Percentiles rank a stretch among this genome's conserved stretches.
Conservation (phyloP, 2,888 invertebrate genomes). For the Ecliptopera silaceata region DNA sequence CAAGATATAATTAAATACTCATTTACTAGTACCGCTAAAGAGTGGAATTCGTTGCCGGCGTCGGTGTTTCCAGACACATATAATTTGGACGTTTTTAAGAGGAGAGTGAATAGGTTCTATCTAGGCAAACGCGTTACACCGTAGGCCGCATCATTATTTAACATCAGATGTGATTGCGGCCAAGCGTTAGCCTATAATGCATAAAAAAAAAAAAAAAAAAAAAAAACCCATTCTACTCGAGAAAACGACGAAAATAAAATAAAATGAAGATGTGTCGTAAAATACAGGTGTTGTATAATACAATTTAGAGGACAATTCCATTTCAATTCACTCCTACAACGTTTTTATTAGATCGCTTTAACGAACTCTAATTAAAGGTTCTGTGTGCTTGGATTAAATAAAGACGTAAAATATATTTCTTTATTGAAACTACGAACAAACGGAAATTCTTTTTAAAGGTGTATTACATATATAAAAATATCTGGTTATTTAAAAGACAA, state of each 20-base stretch:
- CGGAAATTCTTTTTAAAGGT: neutral
- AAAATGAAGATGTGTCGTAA: conserved; percentile 9
- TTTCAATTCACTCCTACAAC: conserved; percentile 14
- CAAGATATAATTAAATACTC: too few species aligned
- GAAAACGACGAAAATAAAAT: conserved; percentile 2
- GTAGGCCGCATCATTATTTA: too few species aligned
- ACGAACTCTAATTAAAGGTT: conserved; percentile 23
- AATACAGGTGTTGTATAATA: conserved; percentile 2
- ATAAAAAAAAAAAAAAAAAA: too few species aligned
- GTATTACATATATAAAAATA: too few species aligned
- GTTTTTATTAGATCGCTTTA: conserved; percentile 20
- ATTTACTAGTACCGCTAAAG: neutral
- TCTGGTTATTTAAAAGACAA: too few species aligned
- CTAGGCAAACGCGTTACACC: too few species aligned
- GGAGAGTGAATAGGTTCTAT: too few species aligned
- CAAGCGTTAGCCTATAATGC: too few species aligned
- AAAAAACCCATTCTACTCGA: conserved; percentile 1
- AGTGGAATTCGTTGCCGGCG: too few species aligned
- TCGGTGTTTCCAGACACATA: too few species aligned
- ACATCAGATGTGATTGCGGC: too few species aligned
- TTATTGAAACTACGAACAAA: neutral
- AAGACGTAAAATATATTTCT: neutral
- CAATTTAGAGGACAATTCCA: conserved; percentile 13
- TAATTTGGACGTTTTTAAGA: too few species aligned
- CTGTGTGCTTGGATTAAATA: conserved; percentile 5